A percentile compares a stretch with the other conserved stretches of the same genome.
phyloP scores from a whole-genome alignment of 2,888 invertebrate species.

The Fragum fragum region DNA sequence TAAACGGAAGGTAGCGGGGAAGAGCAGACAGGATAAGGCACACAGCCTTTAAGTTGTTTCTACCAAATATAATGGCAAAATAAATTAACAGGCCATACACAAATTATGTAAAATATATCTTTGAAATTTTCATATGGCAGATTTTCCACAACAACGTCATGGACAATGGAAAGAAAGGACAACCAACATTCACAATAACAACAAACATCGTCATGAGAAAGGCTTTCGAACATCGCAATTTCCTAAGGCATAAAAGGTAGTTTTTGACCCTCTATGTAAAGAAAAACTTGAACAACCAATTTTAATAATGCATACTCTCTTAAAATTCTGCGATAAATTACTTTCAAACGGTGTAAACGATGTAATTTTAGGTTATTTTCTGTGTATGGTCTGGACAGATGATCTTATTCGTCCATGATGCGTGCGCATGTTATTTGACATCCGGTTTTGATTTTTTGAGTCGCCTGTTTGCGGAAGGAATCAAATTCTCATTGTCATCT shows the following conservation, averaged over 20 bases:
- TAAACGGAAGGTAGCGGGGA: too few species aligned
- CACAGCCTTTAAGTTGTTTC: too few species aligned
- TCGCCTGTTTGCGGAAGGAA: too few species aligned
- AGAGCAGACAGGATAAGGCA: too few species aligned
- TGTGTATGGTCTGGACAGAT: constrained; percentile 63
- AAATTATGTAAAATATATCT: too few species aligned
- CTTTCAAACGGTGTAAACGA: neutral
- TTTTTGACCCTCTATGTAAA: neutral
- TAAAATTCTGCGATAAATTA: constrained; percentile 38
- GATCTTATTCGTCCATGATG: constrained; percentile 50
- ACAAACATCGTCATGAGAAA: constrained; percentile 3
- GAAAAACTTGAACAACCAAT: neutral
- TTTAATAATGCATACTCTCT: constrained; percentile 37
- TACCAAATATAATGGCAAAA: too few species aligned
- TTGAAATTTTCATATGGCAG: too few species aligned
- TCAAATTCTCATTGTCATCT: too few species aligned
- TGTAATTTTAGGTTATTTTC: constrained; percentile 33
- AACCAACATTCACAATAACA: neutral
- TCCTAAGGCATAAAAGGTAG: neutral
- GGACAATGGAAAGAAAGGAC: neutral
- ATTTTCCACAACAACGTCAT: too few species aligned
- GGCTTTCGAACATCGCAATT: neutral
- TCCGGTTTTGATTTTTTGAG: too few species aligned
- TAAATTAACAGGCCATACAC: too few species aligned
- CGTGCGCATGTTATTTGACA: constrained; percentile 47